phyloP scores from a whole-genome alignment of 2,113 vertebrate genomes.

The Psittacara wagleri region DNA sequence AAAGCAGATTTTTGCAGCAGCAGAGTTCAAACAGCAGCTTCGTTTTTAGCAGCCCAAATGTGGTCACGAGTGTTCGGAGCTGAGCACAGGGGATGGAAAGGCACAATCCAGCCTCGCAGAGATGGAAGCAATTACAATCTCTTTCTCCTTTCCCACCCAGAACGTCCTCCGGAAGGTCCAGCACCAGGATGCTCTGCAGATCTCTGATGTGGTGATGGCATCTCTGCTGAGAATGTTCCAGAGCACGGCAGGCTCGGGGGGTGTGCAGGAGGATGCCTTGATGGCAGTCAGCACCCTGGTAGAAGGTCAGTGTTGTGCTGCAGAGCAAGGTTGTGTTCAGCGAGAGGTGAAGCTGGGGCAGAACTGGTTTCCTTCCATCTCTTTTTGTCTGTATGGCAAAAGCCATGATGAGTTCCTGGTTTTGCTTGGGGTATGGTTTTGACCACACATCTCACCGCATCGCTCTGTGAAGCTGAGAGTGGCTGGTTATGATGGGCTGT shows the following conservation, averaged over 20 bases:
- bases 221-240: slow-evolving; percentile 97
- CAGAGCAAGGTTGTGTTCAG: accelerated
- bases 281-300: slow-evolving; percentile 98
- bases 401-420: neutral
- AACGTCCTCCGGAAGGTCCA: slow-evolving; percentile 96
- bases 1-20: neutral
- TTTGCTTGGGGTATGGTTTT: neutral
- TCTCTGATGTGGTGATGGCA: slow-evolving; percentile 97
- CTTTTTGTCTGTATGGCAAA: accelerated
- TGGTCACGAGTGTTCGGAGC: neutral
- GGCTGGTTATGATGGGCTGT: neutral
- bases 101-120: accelerated
- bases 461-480: neutral
- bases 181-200: slow-evolving; percentile 95
- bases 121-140: neutral
- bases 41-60: neutral
- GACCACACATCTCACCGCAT: neutral
- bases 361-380: neutral
- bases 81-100: neutral
- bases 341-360: neutral
- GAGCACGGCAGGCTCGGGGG: slow-evolving; percentile 94
- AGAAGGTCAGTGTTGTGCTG: slow-evolving; percentile 80
- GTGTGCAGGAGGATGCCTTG: slow-evolving; percentile 93
- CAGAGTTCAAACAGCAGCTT: neutral
- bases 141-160: slow-evolving; percentile 55